These are phyloP conservation scores for Rachycentron canadum DNA, from an alignment of 2,797 vertebrate species.

Conservation along the genomic window DNA sequence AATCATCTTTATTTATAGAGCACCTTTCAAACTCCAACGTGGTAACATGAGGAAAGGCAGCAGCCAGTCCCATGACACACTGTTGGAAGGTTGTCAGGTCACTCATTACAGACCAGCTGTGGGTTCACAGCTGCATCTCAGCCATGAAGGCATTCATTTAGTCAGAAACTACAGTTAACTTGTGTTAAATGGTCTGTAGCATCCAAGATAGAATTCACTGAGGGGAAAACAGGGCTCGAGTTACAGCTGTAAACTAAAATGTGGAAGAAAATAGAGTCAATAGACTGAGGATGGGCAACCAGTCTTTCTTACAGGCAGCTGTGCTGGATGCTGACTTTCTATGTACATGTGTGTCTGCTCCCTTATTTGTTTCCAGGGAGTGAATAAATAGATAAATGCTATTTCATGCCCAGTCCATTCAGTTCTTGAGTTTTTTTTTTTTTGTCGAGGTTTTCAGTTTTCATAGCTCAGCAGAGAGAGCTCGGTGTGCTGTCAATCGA, in stretches of 20 bases:
- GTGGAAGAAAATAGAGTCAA: not conserved
- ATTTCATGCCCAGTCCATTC: not conserved
- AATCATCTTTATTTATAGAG: not conserved
- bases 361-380: not conserved
- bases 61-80: not conserved
- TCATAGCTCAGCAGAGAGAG: not conserved
- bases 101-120: constrained; percentile 34
- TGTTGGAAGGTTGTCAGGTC: constrained; percentile 18
- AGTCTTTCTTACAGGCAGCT: not conserved
- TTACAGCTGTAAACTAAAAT: not conserved
- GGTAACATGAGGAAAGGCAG: not conserved
- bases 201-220: constrained; percentile 15
- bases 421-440: not conserved
- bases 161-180: constrained; percentile 28
- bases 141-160: constrained; percentile 43
- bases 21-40: not conserved
- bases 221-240: constrained; percentile 4
- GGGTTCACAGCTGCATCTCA: constrained; percentile 36
- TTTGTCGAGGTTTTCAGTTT: not conserved
- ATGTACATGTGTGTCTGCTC: not conserved
- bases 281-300: not conserved
- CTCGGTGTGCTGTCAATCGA: too few relatives aligned
- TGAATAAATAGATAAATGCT: not conserved
- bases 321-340: not conserved
- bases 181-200: constrained; percentile 32